These are phyloP conservation scores for Drosophila carrolli DNA, from an alignment of 1,140 invertebrate genomes.

Conservation along the genomic window DNA sequence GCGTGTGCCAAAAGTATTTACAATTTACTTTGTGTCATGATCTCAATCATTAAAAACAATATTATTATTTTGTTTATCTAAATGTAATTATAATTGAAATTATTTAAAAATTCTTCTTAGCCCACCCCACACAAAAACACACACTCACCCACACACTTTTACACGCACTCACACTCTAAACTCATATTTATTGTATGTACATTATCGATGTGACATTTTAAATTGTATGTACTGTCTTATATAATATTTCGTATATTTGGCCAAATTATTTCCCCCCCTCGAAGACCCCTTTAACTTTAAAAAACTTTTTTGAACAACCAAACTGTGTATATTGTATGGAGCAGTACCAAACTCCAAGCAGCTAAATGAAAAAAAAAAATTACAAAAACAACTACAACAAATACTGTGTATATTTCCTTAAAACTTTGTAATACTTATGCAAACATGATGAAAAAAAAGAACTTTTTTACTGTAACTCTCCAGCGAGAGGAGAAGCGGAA, in stretches of 20 bases:
- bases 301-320: slow-evolving; percentile 37
- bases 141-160: slow-evolving; percentile 16
- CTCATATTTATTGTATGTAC: slow-evolving; percentile 43
- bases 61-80: slow-evolving; percentile 66
- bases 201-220: slow-evolving; percentile 41
- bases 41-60: slow-evolving; percentile 74
- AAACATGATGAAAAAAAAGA: slow-evolving; percentile 45
- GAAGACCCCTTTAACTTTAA: slow-evolving; percentile 16
- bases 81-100: slow-evolving; percentile 78
- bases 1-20: slow-evolving; percentile 79
- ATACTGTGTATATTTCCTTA: slow-evolving; percentile 78
- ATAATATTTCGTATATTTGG: slow-evolving; percentile 37
- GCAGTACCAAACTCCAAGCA: slow-evolving; percentile 40
- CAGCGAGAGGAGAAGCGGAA: slow-evolving; percentile 29
- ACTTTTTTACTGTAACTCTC: slow-evolving; percentile 44
- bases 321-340: slow-evolving; percentile 63
- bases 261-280: slow-evolving; percentile 35
- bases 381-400: slow-evolving; percentile 52
- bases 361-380: slow-evolving; percentile 32
- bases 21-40: slow-evolving; percentile 74
- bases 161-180: slow-evolving; percentile 8
- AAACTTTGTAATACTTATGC: slow-evolving; percentile 58
- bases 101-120: slow-evolving; percentile 59
- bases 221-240: slow-evolving; percentile 41
- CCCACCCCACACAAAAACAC: slow-evolving; percentile 15